phyloP scores from a whole-genome alignment of 1,140 invertebrate species.

The Ips nitidus region DNA sequence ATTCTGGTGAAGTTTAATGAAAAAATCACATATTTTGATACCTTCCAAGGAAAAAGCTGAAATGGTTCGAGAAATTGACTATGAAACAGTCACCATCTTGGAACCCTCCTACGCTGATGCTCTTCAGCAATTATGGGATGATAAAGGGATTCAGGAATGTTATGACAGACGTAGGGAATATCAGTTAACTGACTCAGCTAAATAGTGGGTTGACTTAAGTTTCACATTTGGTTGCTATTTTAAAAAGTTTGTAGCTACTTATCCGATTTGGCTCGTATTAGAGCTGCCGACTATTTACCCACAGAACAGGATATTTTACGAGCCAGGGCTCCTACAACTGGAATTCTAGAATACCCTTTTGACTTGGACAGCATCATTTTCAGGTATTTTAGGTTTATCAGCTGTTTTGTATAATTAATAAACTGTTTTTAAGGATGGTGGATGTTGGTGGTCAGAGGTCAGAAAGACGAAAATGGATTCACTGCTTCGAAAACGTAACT shows the following conservation, averaged over 20 bases:
- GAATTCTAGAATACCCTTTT: conserved; percentile 97
- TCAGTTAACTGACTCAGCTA: conserved; percentile 99
- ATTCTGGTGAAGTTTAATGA: background rate
- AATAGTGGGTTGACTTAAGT: conserved; percentile 81
- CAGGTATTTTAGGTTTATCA: conserved; percentile 61
- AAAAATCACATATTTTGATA: background rate
- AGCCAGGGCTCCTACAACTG: conserved; percentile 93
- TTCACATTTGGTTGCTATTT: background rate
- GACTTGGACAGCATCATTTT: conserved; percentile 98
- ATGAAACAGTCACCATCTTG: conserved; percentile 98
- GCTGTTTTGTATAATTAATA: background rate
- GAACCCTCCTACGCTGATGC: conserved; percentile 96
- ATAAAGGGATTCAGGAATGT: conserved; percentile 97
- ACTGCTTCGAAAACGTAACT: conserved; percentile 98
- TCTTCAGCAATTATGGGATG: conserved; percentile 95
- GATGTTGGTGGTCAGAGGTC: conserved; percentile 97
- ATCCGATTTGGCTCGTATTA: conserved; percentile 85
- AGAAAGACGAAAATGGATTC: conserved; percentile 98
- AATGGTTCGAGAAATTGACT: conserved; percentile 93
- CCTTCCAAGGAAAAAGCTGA: conserved; percentile 79
- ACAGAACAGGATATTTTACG: conserved; percentile 96
- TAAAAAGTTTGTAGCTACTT: conserved; percentile 67
- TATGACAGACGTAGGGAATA: conserved; percentile 99
- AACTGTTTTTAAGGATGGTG: conserved; percentile 78
- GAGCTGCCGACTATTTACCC: conserved; percentile 86